A percentile compares a stretch with the other conserved stretches of the same genome.
Evolutionary conservation across 2,888 invertebrate genomes (phyloP).

Genomic region (Auanema freiburgensis): DNA sequence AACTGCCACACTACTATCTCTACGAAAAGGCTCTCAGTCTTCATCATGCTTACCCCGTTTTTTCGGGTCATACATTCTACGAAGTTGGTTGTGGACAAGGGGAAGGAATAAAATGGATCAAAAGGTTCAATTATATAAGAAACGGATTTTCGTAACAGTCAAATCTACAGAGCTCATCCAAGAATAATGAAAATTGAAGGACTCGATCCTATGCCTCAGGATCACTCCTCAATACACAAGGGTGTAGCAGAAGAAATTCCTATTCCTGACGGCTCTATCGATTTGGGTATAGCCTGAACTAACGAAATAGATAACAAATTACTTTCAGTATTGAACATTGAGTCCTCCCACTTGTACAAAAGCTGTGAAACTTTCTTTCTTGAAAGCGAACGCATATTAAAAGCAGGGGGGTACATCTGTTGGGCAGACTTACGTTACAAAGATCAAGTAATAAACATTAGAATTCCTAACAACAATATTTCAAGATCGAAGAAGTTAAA

Average conservation of each 20-base stretch:
- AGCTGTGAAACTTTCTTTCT: slow-evolving; percentile 40
- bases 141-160: neutral
- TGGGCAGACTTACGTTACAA: slow-evolving; percentile 49
- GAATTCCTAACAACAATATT: neutral
- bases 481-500: slow-evolving; percentile 20
- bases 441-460: slow-evolving; percentile 27
- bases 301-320: neutral
- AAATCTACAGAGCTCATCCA: slow-evolving; percentile 42
- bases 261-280: slow-evolving; percentile 26
- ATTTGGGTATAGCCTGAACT: slow-evolving; percentile 29
- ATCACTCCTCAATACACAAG: slow-evolving; percentile 17
- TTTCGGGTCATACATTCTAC: slow-evolving; percentile 33
- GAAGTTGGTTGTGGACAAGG: slow-evolving; percentile 59
- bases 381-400: slow-evolving; percentile 44
- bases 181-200: slow-evolving; percentile 34
- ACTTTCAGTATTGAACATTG: slow-evolving; percentile 48
- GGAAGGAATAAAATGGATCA: slow-evolving; percentile 49
- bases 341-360: slow-evolving; percentile 51
- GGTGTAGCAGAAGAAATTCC: slow-evolving; percentile 47
- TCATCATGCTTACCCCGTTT: slow-evolving; percentile 44
- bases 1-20: slow-evolving; percentile 39
- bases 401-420: slow-evolving; percentile 42
- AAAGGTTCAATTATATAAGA: slow-evolving; percentile 26
- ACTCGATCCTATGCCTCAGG: slow-evolving; percentile 29
- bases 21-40: slow-evolving; percentile 54